A percentile compares a stretch with the other conserved stretches of the same genome.
Conservation (phyloP, 1,140 invertebrate species). For the Sinonovacula constricta region DNA sequence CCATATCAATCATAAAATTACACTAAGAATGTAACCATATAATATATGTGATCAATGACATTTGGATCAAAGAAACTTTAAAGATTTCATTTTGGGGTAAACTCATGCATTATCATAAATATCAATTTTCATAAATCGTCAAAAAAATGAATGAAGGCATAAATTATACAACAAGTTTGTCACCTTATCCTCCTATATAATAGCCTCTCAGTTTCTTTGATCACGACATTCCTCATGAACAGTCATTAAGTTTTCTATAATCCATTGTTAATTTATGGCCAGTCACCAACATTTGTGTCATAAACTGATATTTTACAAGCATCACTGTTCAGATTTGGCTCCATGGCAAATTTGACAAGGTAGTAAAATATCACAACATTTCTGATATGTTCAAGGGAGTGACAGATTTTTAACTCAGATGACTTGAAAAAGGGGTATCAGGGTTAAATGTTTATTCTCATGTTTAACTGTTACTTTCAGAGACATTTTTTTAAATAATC, state of each 20-base stretch:
- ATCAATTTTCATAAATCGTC: not conserved
- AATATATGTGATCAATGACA: no score
- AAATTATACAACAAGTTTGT: no score
- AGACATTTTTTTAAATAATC: no score
- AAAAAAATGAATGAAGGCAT: not conserved
- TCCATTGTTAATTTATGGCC: constrained; percentile 34
- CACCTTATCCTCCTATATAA: no score
- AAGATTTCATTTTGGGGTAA: not conserved
- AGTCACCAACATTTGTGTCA: not conserved
- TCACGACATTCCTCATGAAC: no score
- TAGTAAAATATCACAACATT: constrained; percentile 25
- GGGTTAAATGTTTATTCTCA: constrained; percentile 7
- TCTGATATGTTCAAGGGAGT: not conserved
- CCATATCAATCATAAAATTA: no score
- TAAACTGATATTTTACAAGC: constrained; percentile 45
- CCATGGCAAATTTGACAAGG: constrained; percentile 29
- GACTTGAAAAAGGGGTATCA: constrained; percentile 1
- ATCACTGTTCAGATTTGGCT: constrained; percentile 22
- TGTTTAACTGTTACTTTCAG: no score
- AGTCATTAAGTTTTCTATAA: no score
- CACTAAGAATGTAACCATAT: no score
- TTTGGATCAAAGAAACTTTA: not conserved
- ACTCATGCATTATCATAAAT: not conserved
- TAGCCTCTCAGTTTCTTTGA: no score
- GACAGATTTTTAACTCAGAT: not conserved